Evolutionary conservation across 2,797 vertebrate species (phyloP), one percentile per base, ranked within the genome.

Genomic region (Acomys russatus): DNA sequence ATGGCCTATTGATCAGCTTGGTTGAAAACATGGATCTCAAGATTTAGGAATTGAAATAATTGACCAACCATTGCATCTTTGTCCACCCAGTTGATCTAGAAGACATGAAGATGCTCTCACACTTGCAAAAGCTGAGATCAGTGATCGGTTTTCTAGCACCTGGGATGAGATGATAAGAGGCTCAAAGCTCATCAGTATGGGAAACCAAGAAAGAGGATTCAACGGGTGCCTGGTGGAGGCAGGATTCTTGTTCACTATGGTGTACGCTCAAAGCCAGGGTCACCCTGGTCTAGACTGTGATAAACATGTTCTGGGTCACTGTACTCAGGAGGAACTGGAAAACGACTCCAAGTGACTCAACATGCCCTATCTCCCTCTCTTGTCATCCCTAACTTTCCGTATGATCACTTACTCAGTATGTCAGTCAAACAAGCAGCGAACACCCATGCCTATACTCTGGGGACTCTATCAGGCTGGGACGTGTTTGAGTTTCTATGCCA

Each of bases 11-110:
- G 59, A 83, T 82, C 78, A 92, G 54, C 33, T 78, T 56, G 54
- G 38, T 93, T 70, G 64, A 84, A 90, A 84, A 93, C 35, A 38
- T 38, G 25, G 28, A 54, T 59, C 95, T 92, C 70, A 80, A 70
- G 66, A 96, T 38, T 76, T 71, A 86, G 8, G 14, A 35, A 78
- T 94, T 86, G 38, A 35, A 86, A 92, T 54, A 64, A 61, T 76
- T 35, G 56, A 38, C 91, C 15, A 54, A 23, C 49, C 64, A 84
- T 25, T 23, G 73, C 18, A 61, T 35, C n/a, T 54, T 20, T 23
- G 9, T 44, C 20, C 14, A 28, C 30, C 6, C 0, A 84, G 78
- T 20, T 92, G 12, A 86, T 93, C 66, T 63, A 80, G 79, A 92
- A 95, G 44, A 9, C 33, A 74, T 61, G 20, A 74, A 89, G 83